phyloP scores from a whole-genome alignment of 2,888 invertebrate genomes.

The Drosophila yooni region DNA sequence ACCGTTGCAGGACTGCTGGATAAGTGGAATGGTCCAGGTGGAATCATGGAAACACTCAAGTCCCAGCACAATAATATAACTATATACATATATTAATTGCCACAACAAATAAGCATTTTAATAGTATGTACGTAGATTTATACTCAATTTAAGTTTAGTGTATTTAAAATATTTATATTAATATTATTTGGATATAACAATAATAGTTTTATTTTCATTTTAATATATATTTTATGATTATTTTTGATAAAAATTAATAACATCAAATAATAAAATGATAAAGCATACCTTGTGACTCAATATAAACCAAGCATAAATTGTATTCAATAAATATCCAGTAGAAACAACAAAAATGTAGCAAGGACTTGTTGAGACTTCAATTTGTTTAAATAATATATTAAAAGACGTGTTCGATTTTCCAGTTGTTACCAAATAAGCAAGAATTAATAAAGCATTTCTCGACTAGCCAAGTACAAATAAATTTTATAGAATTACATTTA shows the following conservation, averaged over 20 bases:
- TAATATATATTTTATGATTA: constrained; percentile 2
- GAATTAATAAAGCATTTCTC: background rate
- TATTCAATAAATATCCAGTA: constrained; percentile 5
- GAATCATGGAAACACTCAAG: background rate
- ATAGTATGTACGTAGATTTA: constrained; percentile 5
- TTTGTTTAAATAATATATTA: background rate
- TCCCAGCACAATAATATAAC: background rate
- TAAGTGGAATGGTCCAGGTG: background rate
- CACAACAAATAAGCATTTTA: background rate
- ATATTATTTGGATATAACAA: constrained; percentile 17
- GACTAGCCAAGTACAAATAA: background rate
- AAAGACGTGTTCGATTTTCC: background rate
- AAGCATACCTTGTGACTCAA: constrained; percentile 40
- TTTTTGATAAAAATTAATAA: constrained; percentile 30
- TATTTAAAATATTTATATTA: constrained; percentile 16
- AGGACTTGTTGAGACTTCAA: background rate
- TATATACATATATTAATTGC: background rate
- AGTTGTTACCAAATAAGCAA: background rate
- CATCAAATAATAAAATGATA: constrained; percentile 8
- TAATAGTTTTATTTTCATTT: constrained; percentile 17
- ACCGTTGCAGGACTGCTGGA: background rate
- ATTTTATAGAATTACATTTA: background rate
- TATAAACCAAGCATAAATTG: constrained; percentile 6
- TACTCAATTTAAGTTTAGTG: background rate
- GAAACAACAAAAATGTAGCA: constrained; percentile 1